Percentiles rank a stretch among this genome's conserved stretches.
phyloP scores from a whole-genome alignment of 2,888 invertebrate species.

The Hermaeophaga mercurialis region DNA sequence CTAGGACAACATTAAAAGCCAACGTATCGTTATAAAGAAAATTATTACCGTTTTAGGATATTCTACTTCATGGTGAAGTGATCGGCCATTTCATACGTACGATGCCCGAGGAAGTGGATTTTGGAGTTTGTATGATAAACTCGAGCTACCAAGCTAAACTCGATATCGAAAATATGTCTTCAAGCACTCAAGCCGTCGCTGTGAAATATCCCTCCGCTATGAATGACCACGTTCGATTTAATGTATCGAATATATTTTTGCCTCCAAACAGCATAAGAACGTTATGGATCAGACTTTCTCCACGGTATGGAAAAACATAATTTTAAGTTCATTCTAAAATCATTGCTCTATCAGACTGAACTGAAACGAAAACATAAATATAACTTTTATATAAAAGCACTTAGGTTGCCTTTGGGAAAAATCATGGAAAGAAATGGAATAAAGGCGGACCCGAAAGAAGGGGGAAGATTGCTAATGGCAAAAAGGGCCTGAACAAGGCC shows the following conservation, averaged over 20 bases:
- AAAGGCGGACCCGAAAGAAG: no score
- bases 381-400: no score
- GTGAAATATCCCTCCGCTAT: constrained; percentile 37
- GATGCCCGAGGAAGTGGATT: constrained; percentile 37
- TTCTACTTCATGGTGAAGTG: constrained; percentile 36
- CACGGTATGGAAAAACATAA: constrained; percentile 30
- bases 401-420: no score
- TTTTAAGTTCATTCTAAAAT: no score
- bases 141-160: constrained; percentile 39
- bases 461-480: no score
- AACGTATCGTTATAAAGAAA: no score
- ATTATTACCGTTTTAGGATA: constrained; percentile 31
- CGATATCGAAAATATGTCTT: constrained; percentile 37
- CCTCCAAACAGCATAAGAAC: constrained; percentile 30
- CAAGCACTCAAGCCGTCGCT: constrained; percentile 33
- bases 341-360: no score
- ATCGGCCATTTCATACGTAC: constrained; percentile 38
- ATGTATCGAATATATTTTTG: constrained; percentile 34
- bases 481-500: no score
- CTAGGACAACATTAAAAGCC: no score
- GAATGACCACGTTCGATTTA: constrained; percentile 31
- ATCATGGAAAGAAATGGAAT: no score
- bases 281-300: constrained; percentile 37
- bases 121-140: constrained; percentile 38
- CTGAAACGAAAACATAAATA: no score